Conservation (phyloP, 2,113 vertebrate genomes). For the Cyprinus carpio region DNA sequence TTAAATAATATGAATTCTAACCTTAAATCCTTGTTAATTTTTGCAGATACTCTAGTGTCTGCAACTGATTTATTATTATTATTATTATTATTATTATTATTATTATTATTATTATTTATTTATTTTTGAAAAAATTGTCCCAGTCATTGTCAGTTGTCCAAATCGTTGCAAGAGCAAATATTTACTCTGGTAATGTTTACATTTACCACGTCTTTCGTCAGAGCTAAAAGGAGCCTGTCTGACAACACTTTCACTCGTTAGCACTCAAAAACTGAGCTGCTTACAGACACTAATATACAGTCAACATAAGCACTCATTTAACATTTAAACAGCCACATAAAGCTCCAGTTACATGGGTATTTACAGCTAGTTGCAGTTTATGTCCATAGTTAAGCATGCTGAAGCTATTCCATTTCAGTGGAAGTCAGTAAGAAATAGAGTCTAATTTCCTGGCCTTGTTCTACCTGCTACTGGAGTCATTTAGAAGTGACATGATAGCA, state of each 20-base stretch:
- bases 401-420: not conserved
- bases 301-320: constrained; percentile 4
- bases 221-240: not conserved
- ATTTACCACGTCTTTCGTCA: not conserved
- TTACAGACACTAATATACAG: not conserved
- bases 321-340: not conserved
- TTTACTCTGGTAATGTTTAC: not conserved
- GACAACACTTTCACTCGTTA: not conserved
- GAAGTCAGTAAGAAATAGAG: not conserved
- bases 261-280: not conserved
- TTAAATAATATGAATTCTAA: too few species aligned
- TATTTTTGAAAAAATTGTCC: not conserved
- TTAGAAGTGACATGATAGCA: constrained; percentile 31
- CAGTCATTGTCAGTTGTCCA: too few species aligned
- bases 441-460: not conserved
- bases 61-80: too few species aligned
- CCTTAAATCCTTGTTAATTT: too few species aligned
- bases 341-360: constrained; percentile 24
- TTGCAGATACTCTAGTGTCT: too few species aligned
- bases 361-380: constrained; percentile 10
- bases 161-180: not conserved
- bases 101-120: too few species aligned
- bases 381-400: not conserved
- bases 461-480: constrained; percentile 12
- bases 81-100: too few species aligned